These are phyloP conservation scores for Marasmarcha lunaedactyla DNA, from an alignment of 2,888 invertebrate genomes.

Conservation along the genomic window DNA sequence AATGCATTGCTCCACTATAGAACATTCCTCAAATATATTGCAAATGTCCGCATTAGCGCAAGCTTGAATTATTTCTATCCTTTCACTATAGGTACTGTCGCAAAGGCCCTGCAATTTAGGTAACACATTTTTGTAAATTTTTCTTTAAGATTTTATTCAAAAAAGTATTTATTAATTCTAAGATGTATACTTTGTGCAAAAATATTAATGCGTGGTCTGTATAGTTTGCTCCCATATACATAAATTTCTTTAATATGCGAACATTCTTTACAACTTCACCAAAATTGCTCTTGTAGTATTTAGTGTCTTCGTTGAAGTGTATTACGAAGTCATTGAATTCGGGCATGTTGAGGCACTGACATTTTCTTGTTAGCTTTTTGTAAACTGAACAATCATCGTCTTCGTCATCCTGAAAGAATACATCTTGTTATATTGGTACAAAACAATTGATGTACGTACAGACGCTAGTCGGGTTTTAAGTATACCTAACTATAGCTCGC, in stretches of 20 bases:
- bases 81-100: slow-evolving; percentile 30
- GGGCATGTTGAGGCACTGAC: slow-evolving; percentile 39
- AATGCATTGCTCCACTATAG: slow-evolving; percentile 35
- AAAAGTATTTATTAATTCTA: not conserved
- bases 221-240: slow-evolving; percentile 47
- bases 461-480: no score
- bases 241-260: slow-evolving; percentile 47
- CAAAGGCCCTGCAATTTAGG: slow-evolving; percentile 30
- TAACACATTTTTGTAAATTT: not conserved
- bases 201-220: slow-evolving; percentile 44
- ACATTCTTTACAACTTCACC: slow-evolving; percentile 57
- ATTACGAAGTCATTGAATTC: slow-evolving; percentile 51
- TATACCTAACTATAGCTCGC: no score
- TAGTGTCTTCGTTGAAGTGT: slow-evolving; percentile 48
- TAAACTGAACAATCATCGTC: slow-evolving; percentile 49
- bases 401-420: slow-evolving; percentile 21
- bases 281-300: slow-evolving; percentile 33
- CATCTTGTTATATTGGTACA: not conserved
- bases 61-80: slow-evolving; percentile 41
- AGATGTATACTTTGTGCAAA: slow-evolving; percentile 39
- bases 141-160: not conserved
- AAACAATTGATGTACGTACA: no score
- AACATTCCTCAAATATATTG: slow-evolving; percentile 45
- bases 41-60: slow-evolving; percentile 47
- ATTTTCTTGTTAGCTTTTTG: slow-evolving; percentile 47